These are phyloP conservation scores for Paracanthobrama guichenoti DNA, from an alignment of 2,113 vertebrate genomes.

Conservation along the genomic window DNA sequence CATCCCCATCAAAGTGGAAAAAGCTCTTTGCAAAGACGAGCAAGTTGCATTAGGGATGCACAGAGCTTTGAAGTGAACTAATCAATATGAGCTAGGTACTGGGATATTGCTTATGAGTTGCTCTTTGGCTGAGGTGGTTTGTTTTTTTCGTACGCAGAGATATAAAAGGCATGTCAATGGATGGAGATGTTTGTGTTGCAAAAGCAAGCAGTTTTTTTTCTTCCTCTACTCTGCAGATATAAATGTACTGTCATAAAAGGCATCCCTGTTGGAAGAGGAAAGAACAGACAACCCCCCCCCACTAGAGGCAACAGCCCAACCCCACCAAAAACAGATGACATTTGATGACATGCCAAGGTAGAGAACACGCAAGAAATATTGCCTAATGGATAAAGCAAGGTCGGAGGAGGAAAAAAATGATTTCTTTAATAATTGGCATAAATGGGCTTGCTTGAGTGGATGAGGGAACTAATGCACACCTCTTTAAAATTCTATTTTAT, in stretches of 20 bases:
- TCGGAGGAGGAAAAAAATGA: conserved; percentile 50
- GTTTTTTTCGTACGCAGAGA: conserved; percentile 12
- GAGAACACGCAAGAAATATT: conserved; percentile 35
- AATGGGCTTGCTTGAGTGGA: conserved; percentile 52
- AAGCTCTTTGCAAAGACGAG: conserved; percentile 76
- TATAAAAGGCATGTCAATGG: conserved; percentile 43
- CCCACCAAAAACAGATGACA: conserved; percentile 40
- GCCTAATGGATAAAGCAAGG: conserved; percentile 55
- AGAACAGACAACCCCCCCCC: not conserved
- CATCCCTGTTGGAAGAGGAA: conserved; percentile 35
- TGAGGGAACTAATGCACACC: conserved; percentile 56
- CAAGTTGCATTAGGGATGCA: conserved; percentile 77
- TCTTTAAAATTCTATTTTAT: conserved; percentile 66
- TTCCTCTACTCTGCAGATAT: not conserved
- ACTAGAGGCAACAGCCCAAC: not conserved
- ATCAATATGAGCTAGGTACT: conserved; percentile 74
- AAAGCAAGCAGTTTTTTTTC: conserved; percentile 44
- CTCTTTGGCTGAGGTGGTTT: conserved; percentile 44
- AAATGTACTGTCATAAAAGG: conserved; percentile 40
- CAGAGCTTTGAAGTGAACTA: conserved; percentile 78
- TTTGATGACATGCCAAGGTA: conserved; percentile 33
- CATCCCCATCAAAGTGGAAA: conserved; percentile 78
- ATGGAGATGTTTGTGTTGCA: conserved; percentile 27
- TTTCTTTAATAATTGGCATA: conserved; percentile 53
- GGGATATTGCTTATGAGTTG: conserved; percentile 54